Conservation (phyloP, 2,113 vertebrate species). For the Equus przewalskii region DNA sequence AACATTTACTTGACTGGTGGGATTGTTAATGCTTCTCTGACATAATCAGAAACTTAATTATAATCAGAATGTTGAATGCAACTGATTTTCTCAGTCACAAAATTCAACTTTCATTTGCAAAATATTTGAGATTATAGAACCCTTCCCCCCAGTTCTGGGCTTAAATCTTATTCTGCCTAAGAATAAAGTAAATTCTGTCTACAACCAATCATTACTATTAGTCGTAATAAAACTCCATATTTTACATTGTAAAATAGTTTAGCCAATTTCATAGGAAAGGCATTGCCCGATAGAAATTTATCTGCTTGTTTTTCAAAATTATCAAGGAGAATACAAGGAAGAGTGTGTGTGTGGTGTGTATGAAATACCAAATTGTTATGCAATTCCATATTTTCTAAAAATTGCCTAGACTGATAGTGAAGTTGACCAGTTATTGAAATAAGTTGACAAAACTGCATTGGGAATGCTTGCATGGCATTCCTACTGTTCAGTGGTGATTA, state of each 20-base stretch:
- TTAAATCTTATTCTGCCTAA: conserved; percentile 40
- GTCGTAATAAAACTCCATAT: not conserved
- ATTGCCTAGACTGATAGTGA: not conserved
- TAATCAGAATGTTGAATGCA: not conserved
- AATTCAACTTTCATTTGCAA: conserved; percentile 43
- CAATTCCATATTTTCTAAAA: conserved; percentile 5
- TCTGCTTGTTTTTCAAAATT: conserved; percentile 11
- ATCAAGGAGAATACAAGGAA: not conserved
- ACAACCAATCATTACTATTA: not conserved
- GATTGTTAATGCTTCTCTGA: conserved; percentile 37
- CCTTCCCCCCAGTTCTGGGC: not conserved
- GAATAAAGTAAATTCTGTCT: conserved; percentile 42
- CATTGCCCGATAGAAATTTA: conserved; percentile 28
- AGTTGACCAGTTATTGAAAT: conserved; percentile 23
- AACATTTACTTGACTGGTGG: conserved; percentile 24
- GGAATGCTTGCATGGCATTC: conserved; percentile 21
- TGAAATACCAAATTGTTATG: not conserved
- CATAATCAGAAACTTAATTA: conserved; percentile 25
- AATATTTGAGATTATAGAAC: conserved; percentile 45
- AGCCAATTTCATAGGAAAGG: not conserved
- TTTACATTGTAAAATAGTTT: conserved; percentile 11
- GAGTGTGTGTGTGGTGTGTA: not conserved
- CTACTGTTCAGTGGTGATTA: not conserved
- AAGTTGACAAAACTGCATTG: not conserved
- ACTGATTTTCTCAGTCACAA: conserved; percentile 16